These are phyloP conservation scores for Benthosema pterotum DNA, from an alignment of 2,797 vertebrate genomes.

Conservation along the genomic window DNA sequence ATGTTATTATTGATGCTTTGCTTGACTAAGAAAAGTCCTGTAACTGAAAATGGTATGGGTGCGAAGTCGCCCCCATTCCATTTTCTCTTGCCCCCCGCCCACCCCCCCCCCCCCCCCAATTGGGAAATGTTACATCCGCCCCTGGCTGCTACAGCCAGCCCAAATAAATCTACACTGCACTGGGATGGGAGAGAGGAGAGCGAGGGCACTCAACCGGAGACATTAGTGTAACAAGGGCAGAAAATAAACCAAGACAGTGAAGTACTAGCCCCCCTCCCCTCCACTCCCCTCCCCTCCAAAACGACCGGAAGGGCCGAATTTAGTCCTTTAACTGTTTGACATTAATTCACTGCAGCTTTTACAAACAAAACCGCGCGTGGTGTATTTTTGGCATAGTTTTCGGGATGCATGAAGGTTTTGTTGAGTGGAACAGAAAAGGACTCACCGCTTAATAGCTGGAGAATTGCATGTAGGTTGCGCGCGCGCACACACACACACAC, in stretches of 20 bases:
- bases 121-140: too few species aligned
- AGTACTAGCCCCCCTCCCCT: slow-evolving; percentile 27
- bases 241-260: slow-evolving; percentile 72
- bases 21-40: too few species aligned
- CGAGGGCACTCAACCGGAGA: slow-evolving; percentile 72
- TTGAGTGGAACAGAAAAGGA: slow-evolving; percentile 39
- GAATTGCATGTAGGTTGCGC: slow-evolving; percentile 29
- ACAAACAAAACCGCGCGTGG: slow-evolving; percentile 26
- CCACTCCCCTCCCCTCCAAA: slow-evolving; percentile 35
- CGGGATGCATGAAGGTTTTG: slow-evolving; percentile 48
- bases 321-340: slow-evolving; percentile 33
- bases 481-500: slow-evolving; percentile 24
- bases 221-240: slow-evolving; percentile 71
- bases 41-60: too few species aligned
- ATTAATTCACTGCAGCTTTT: slow-evolving; percentile 36
- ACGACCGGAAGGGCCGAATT: slow-evolving; percentile 62
- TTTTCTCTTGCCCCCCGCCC: too few species aligned
- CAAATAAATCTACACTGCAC: slow-evolving; percentile 73
- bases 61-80: too few species aligned
- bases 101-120: too few species aligned
- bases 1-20: too few species aligned
- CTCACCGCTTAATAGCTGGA: slow-evolving; percentile 45
- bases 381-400: slow-evolving; percentile 42
- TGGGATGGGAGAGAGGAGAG: slow-evolving; percentile 62
- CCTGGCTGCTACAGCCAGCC: too few species aligned